These are phyloP conservation scores for Menidia menidia DNA, from an alignment of 2,797 vertebrate genomes.

Conservation along the genomic window DNA sequence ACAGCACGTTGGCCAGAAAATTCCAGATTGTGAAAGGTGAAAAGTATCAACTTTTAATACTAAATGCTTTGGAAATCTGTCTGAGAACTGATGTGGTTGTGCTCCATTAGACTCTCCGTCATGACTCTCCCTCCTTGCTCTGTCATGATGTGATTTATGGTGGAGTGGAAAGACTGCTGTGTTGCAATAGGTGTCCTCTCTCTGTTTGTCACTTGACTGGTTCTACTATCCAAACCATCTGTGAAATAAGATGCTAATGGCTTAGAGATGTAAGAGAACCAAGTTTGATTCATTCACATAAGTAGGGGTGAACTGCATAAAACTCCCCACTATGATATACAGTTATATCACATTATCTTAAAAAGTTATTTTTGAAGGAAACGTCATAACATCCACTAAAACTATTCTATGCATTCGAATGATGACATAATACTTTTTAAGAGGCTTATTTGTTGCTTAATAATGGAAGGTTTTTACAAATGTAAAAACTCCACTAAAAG, in stretches of 20 bases:
- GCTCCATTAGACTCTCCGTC: slow-evolving; percentile 49
- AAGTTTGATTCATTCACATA: not conserved
- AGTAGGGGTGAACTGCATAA: not conserved
- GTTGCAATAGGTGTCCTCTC: slow-evolving; percentile 49
- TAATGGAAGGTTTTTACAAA: not conserved
- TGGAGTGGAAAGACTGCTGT: slow-evolving; percentile 54
- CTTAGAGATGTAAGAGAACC: not conserved
- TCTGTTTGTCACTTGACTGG: slow-evolving; percentile 43
- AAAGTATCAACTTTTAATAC: slow-evolving; percentile 52
- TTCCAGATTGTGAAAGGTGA: slow-evolving; percentile 43
- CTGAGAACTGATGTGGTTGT: slow-evolving; percentile 39
- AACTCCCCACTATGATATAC: too few relatives aligned
- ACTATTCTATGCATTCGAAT: too few relatives aligned
- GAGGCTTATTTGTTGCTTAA: too few relatives aligned
- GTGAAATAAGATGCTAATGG: slow-evolving; percentile 42
- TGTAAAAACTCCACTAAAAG: not conserved
- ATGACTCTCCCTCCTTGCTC: slow-evolving; percentile 19
- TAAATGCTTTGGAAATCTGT: slow-evolving; percentile 57
- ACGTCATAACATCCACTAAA: too few relatives aligned
- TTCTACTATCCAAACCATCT: slow-evolving; percentile 24
- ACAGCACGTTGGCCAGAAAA: slow-evolving; percentile 38
- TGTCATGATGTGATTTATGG: slow-evolving; percentile 61
- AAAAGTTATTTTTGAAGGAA: too few relatives aligned
- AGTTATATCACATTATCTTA: too few relatives aligned
- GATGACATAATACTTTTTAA: too few relatives aligned